Evolutionary conservation across 2,888 invertebrate species (phyloP), one percentile per base, ranked within the genome.

Genomic region (Drosophila monieri): DNA sequence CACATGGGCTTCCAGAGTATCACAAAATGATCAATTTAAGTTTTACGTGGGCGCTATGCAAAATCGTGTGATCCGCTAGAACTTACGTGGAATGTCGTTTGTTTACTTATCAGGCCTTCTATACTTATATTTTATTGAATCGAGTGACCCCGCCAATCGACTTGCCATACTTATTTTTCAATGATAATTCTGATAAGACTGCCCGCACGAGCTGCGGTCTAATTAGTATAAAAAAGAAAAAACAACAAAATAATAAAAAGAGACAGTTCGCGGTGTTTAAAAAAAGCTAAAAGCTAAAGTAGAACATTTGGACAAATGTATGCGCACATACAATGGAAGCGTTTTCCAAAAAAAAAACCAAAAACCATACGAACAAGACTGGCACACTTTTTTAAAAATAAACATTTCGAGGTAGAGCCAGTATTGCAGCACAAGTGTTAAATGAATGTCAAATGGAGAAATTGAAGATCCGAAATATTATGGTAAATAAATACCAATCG

Each of bases 101-200:
- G 56, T 41, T 25, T 60, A 69, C 64, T 56, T 53, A 70, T 70
- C 70, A 70, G 64, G 43, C 18, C 27, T 15, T 14, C 39, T 23
- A 23, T 23, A 35, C 41, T 46, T 57, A 6, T 43, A 49, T 39
- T 65, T 48, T 64, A 54, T 66, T 49, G 66, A 65, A 51, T 37
- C 66, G 70, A 51, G 54, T 69, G 69, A 69, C 69, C 69, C 69
- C 59, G 74, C 52, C 78, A 69, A 70, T 73, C 67, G 60, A 43
- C 35, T 58, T 43, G 59, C 66, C 47, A 66, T 67, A 57, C 62
- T 65, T 65, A 56, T 53, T 72, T 49, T 53, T 62, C 48, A 67
- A 60, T 78, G 67, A 75, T 77, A 76, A 77, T 77, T 73, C 59
- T 80, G 80, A 80, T 80, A 80, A 84, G 67, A 52, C 44, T 43